Evolutionary conservation across 1,140 invertebrate genomes (phyloP).

Genomic region (Brachystomella parvula): DNA sequence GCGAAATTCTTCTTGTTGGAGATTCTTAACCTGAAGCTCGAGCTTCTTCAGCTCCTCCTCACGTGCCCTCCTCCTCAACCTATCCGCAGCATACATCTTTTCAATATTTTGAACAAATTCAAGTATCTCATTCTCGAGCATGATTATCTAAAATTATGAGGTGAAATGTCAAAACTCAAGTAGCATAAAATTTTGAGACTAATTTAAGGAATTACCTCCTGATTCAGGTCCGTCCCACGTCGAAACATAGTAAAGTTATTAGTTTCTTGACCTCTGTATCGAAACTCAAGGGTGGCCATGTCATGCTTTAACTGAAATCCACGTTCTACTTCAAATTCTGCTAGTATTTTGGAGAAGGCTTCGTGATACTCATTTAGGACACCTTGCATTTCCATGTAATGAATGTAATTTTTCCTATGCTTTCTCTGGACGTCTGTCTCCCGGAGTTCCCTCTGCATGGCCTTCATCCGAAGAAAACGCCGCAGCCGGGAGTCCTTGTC

Average conservation of each 20-base stretch:
- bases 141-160: background rate
- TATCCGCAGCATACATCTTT: background rate
- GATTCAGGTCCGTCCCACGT: conserved; percentile 23
- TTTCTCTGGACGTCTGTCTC: conserved; percentile 9
- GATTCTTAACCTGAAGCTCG: too few species aligned
- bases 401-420: conserved; percentile 11
- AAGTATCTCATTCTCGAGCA: background rate
- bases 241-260: conserved; percentile 23
- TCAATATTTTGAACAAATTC: conserved; percentile 15
- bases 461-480: conserved; percentile 20
- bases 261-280: conserved; percentile 21
- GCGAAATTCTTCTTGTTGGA: background rate
- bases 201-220: conserved; percentile 13
- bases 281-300: conserved; percentile 11
- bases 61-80: background rate
- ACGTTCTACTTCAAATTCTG: background rate
- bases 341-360: conserved; percentile 14
- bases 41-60: background rate
- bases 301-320: too few species aligned
- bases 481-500: conserved; percentile 27
- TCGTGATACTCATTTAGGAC: conserved; percentile 9
- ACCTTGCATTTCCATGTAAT: conserved; percentile 8
- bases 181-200: too few species aligned
- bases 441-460: conserved; percentile 4
- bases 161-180: background rate